phyloP scores from a whole-genome alignment of 2,113 vertebrate genomes.

The Antechinus stuartii region DNA sequence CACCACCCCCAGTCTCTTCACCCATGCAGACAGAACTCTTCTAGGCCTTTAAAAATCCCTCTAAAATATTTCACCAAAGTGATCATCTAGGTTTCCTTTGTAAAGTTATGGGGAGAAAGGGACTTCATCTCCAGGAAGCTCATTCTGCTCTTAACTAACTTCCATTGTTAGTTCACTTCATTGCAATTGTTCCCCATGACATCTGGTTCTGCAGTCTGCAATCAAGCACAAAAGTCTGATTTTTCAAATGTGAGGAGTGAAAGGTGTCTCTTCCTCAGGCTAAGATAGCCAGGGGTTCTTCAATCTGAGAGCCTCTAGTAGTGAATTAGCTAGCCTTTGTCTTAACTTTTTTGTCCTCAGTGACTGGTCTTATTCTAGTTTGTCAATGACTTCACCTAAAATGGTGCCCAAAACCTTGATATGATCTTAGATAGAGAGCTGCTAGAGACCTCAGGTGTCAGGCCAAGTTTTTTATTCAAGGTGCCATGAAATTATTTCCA shows the following conservation, averaged over 20 bases:
- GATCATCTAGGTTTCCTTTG: neutral
- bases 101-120: neutral
- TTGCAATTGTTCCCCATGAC: neutral
- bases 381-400: neutral
- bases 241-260: neutral
- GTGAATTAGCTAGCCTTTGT: neutral
- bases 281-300: neutral
- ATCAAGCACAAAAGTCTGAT: neutral
- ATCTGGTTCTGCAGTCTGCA: neutral
- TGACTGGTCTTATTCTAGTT: neutral
- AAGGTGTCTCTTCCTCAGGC: neutral
- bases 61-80: neutral
- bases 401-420: neutral
- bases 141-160: neutral
- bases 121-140: neutral
- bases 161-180: neutral
- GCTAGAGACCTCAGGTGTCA: neutral
- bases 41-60: neutral
- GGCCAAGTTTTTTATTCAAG: too few species aligned
- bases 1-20: neutral
- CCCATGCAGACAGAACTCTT: neutral
- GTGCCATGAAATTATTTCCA: too few species aligned
- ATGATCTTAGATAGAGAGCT: neutral
- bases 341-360: neutral
- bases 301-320: neutral